Evolutionary conservation across 2,888 invertebrate species (phyloP), one percentile per base, ranked within the genome.

Genomic region (Mystacides longicornis): DNA sequence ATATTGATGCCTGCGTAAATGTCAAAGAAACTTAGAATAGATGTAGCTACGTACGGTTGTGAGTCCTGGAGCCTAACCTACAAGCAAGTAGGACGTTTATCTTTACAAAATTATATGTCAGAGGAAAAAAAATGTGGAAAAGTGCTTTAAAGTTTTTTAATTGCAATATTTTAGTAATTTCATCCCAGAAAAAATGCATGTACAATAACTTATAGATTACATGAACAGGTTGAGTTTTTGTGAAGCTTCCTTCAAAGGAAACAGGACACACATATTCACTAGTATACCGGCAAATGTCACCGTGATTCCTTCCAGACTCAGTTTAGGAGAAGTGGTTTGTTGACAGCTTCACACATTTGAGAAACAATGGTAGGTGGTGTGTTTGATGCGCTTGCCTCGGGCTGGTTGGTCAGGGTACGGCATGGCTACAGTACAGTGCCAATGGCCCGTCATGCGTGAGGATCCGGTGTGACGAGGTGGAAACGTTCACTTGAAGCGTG

Each of bases 361-460:
- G 37, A n/a, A n/a, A n/a, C n/a, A n/a, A 37, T 37, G 4, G 14
- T 37, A 16, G 37, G 37, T 37, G 37, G 37, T 37, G 4, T 7
- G 37, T 14, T 3, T 14, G 14, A n/a, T 14, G 14, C n/a, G 11
- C 27, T 7, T 37, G 37, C 3, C n/a, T 7, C 37, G 37, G 14
- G 37, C 37, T n/a, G n/a, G n/a, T n/a, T n/a, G n/a, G n/a, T n/a
- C n/a, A n/a, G n/a, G n/a, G n/a, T n/a, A n/a, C n/a, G n/a, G n/a
- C n/a, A 14, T 37, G 37, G 37, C 37, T 37, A 37, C 11, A 11
- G 7, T 27, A 27, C 11, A 11, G 11, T 27, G 27, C 27, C n/a
- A 45, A 43, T 43, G 45, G 22, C 23, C 52, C 27, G 23, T 20
- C 48, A 48, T 48, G 48, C 48, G 48, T 23, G 11, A 21, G 45